Percentiles rank a stretch among this genome's conserved stretches.
These are phyloP conservation scores for Cynoglossus semilaevis DNA, from an alignment of 2,113 vertebrate genomes.

Conservation along the genomic window DNA sequence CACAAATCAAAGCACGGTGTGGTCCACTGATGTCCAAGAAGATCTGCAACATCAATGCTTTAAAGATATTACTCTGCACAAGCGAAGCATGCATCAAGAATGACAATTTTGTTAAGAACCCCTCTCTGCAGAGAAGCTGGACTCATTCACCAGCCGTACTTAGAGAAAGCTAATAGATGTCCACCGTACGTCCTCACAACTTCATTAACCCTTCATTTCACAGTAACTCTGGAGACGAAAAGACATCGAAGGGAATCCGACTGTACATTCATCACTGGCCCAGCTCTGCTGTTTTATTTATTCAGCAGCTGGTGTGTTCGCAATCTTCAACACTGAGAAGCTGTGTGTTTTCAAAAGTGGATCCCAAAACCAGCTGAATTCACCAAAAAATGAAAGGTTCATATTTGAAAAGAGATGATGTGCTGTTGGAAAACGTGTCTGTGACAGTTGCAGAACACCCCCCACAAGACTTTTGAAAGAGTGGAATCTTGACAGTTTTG, in stretches of 20 bases:
- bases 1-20: conserved; percentile 50
- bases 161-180: conserved; percentile 10
- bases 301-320: conserved; percentile 49
- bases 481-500: conserved; percentile 80
- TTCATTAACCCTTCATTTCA: too few relatives aligned
- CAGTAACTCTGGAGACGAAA: too few relatives aligned
- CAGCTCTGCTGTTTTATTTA: conserved; percentile 58
- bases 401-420: conserved; percentile 66
- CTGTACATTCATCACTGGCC: conserved; percentile 39
- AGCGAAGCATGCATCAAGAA: neutral
- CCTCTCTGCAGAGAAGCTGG: too few relatives aligned
- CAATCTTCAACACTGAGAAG: conserved; percentile 51
- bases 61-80: conserved; percentile 1
- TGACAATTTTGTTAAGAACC: too few relatives aligned
- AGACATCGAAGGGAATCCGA: neutral
- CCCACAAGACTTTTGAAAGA: conserved; percentile 72
- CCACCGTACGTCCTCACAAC: too few relatives aligned
- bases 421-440: conserved; percentile 71
- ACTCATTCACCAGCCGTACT: neutral
- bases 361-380: conserved; percentile 70
- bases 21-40: conserved; percentile 42
- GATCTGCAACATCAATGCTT: conserved; percentile 15
- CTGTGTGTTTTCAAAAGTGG: conserved; percentile 60
- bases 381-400: conserved; percentile 63
- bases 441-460: conserved; percentile 72